phyloP scores from a whole-genome alignment of 2,888 invertebrate species.

The Drosophila percnosoma region DNA sequence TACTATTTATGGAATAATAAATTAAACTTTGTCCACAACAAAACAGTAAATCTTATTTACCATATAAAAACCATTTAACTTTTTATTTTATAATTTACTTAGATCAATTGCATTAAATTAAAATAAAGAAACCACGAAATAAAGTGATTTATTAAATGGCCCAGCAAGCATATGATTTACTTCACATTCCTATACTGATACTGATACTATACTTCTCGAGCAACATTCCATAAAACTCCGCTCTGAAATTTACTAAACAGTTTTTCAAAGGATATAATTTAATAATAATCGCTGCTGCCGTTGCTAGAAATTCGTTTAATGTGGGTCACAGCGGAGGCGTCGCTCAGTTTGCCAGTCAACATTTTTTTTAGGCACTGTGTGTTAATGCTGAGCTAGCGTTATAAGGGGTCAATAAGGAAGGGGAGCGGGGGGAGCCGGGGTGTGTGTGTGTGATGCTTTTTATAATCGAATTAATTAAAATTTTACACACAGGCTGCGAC shows the following conservation, averaged over 20 bases:
- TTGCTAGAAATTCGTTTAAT: slow-evolving; percentile 33
- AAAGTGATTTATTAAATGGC: not conserved
- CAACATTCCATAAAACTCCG: not conserved
- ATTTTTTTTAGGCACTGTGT: slow-evolving; percentile 2
- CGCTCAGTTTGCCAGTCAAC: not conserved
- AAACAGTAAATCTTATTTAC: not conserved
- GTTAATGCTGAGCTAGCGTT: slow-evolving; percentile 15
- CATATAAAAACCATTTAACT: not conserved
- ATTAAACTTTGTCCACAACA: not conserved
- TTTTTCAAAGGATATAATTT: slow-evolving; percentile 20
- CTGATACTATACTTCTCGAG: not conserved
- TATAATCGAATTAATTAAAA: slow-evolving; percentile 79
- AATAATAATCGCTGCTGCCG: slow-evolving; percentile 14
- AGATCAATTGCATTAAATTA: not conserved
- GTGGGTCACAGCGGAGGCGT: slow-evolving; percentile 55
- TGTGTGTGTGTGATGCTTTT: slow-evolving; percentile 61
- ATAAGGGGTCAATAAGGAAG: not conserved
- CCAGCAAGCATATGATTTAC: not conserved
- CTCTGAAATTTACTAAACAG: not conserved
- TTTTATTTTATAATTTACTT: not conserved
- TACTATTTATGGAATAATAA: not conserved
- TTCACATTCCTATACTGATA: not conserved
- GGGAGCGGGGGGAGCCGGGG: not conserved
- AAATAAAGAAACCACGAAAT: not conserved
- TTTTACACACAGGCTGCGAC: slow-evolving; percentile 59